A percentile compares a stretch with the other conserved stretches of the same genome.
These are phyloP conservation scores for Stichopus chloronotus DNA, from an alignment of 35 echinoderm and acorn worm species.

Conservation along the genomic window DNA sequence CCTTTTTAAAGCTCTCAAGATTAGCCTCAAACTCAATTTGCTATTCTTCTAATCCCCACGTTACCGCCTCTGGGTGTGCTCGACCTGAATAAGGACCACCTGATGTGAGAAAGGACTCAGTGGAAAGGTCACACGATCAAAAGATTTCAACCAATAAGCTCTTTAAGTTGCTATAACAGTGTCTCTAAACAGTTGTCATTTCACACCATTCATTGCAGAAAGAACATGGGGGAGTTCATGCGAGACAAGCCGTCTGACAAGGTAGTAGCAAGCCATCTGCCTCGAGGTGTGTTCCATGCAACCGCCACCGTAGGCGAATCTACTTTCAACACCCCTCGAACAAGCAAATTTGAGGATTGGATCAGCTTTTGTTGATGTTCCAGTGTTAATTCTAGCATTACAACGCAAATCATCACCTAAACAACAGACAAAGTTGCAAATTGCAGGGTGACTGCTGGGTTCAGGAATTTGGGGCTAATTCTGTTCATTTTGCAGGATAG, in stretches of 20 bases:
- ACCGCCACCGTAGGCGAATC: too few species aligned
- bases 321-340: too few species aligned
- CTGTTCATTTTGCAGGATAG: too few species aligned
- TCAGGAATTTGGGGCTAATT: too few species aligned
- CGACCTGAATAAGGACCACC: neutral
- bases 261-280: neutral
- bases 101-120: neutral
- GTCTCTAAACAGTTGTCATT: neutral
- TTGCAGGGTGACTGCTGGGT: too few species aligned
- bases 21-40: constrained; percentile 1
- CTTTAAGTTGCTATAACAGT: neutral
- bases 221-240: neutral
- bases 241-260: neutral
- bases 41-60: constrained; percentile 12
- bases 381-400: too few species aligned
- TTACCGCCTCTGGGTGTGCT: neutral
- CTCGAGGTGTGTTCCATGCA: neutral
- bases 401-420: too few species aligned
- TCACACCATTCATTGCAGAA: neutral
- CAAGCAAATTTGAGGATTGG: too few species aligned
- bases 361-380: too few species aligned
- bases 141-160: neutral
- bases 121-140: neutral
- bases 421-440: too few species aligned
- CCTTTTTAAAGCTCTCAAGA: neutral